A percentile compares a stretch with the other conserved stretches of the same genome.
Conservation (phyloP, 92 coral and sea anemone genomes). For the Pocillopora meandrina region DNA sequence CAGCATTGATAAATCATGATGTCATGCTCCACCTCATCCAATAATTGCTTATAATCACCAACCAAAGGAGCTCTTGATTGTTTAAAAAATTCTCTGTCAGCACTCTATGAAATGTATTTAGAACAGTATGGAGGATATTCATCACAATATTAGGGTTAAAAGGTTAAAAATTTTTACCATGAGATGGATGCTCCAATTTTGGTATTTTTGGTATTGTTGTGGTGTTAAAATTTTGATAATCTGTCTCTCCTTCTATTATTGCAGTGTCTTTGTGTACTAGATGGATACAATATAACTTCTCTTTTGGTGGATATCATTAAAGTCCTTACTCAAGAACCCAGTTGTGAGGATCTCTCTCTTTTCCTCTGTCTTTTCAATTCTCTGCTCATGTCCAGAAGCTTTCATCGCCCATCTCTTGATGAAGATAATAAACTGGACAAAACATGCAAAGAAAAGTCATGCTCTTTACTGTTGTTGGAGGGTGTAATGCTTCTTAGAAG, state of each 20-base stretch:
- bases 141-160: too few relatives aligned
- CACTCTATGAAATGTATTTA: too few relatives aligned
- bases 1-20: too few relatives aligned
- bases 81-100: too few relatives aligned
- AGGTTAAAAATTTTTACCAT: too few relatives aligned
- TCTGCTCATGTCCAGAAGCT: slow-evolving; percentile 12
- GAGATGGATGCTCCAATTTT: too few relatives aligned
- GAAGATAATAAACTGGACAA: neutral
- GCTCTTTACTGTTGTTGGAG: slow-evolving; percentile 1
- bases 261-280: slow-evolving; percentile 33
- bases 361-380: slow-evolving; percentile 22
- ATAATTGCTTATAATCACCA: too few relatives aligned
- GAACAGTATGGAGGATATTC: too few relatives aligned
- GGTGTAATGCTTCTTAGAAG: slow-evolving; percentile 15
- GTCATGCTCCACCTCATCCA: too few relatives aligned
- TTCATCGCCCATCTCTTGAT: neutral
- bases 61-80: too few relatives aligned
- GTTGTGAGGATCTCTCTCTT: slow-evolving; percentile 17
- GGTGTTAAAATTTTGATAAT: too few relatives aligned
- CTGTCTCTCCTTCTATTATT: neutral
- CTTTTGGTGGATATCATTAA: slow-evolving; percentile 21
- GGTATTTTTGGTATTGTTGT: too few relatives aligned
- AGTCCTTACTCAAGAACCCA: slow-evolving; percentile 25
- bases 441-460: neutral
- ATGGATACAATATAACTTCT: neutral